Evolutionary conservation across 1,140 invertebrate genomes (phyloP).

Genomic region (Dendroctonus ponderosae): DNA sequence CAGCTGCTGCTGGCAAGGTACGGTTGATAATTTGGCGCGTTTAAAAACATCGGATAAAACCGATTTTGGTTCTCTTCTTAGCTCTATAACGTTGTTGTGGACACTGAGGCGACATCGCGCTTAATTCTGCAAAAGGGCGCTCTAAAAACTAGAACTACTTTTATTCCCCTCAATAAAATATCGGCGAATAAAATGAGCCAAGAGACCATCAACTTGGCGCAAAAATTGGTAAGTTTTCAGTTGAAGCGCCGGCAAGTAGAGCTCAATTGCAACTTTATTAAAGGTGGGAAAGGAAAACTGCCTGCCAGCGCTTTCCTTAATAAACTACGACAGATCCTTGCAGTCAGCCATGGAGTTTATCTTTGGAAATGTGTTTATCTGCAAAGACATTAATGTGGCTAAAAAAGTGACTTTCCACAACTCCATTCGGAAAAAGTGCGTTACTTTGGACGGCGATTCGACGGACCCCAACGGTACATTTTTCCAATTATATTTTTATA

Average conservation of each 20-base stretch:
- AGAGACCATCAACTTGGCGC: slow-evolving; percentile 64
- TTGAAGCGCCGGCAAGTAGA: not conserved
- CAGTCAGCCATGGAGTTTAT: slow-evolving; percentile 83
- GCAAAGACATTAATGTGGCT: slow-evolving; percentile 77
- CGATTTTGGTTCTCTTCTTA: slow-evolving; percentile 50
- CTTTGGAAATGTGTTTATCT: slow-evolving; percentile 86
- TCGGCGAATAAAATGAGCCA: slow-evolving; percentile 61
- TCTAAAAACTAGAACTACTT: slow-evolving; percentile 75
- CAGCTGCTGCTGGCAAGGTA: slow-evolving; percentile 82
- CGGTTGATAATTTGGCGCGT: slow-evolving; percentile 1
- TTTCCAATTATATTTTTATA: not conserved
- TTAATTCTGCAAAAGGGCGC: slow-evolving; percentile 79
- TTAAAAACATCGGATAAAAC: not conserved
- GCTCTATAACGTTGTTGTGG: slow-evolving; percentile 90
- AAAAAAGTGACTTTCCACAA: slow-evolving; percentile 74
- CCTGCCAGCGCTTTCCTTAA: slow-evolving; percentile 75
- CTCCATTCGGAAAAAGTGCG: slow-evolving; percentile 71
- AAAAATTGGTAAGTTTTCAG: slow-evolving; percentile 64
- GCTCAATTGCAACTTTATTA: slow-evolving; percentile 10
- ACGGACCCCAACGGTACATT: slow-evolving; percentile 74
- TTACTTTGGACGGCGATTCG: slow-evolving; percentile 91
- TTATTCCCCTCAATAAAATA: slow-evolving; percentile 94
- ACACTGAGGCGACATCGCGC: slow-evolving; percentile 82
- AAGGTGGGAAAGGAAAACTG: slow-evolving; percentile 78
- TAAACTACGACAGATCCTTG: slow-evolving; percentile 71